Evolutionary conservation across 1,140 invertebrate species (phyloP).

Genomic region (Pogonus chalceus): DNA sequence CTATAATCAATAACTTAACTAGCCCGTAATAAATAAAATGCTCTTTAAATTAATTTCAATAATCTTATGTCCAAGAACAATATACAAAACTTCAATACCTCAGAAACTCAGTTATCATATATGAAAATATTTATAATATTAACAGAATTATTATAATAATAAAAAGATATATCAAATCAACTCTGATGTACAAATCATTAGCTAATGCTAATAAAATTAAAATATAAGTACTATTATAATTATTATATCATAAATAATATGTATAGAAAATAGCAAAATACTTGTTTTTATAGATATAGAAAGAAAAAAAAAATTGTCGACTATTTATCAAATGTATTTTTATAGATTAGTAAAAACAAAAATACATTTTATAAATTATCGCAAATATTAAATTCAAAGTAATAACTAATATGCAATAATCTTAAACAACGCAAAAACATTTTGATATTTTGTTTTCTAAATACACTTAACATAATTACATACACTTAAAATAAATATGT

Average conservation of each 20-base stretch:
- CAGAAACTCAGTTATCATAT: slow-evolving; percentile 31
- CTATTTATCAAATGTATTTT: slow-evolving; percentile 12
- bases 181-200: slow-evolving; percentile 10
- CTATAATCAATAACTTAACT: no score
- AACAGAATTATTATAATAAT: slow-evolving; percentile 22
- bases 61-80: slow-evolving; percentile 15
- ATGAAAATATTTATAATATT: slow-evolving; percentile 29
- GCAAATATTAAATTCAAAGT: slow-evolving; percentile 18
- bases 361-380: slow-evolving; percentile 8
- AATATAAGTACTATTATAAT: slow-evolving; percentile 12
- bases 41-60: no score
- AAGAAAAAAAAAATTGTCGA: not conserved
- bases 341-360: slow-evolving; percentile 8
- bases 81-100: slow-evolving; percentile 32
- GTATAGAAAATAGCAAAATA: slow-evolving; percentile 12
- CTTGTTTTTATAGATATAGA: slow-evolving; percentile 11
- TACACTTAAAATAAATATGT: slow-evolving; percentile 17
- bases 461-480: slow-evolving; percentile 4
- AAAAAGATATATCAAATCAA: slow-evolving; percentile 16
- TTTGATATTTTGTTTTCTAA: slow-evolving; percentile 24
- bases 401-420: slow-evolving; percentile 29
- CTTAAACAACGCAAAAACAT: slow-evolving; percentile 25
- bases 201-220: slow-evolving; percentile 9
- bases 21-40: no score
- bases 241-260: slow-evolving; percentile 12